Conservation (phyloP, 2,113 vertebrate species). For the Chamaetylas fuelleborni region DNA sequence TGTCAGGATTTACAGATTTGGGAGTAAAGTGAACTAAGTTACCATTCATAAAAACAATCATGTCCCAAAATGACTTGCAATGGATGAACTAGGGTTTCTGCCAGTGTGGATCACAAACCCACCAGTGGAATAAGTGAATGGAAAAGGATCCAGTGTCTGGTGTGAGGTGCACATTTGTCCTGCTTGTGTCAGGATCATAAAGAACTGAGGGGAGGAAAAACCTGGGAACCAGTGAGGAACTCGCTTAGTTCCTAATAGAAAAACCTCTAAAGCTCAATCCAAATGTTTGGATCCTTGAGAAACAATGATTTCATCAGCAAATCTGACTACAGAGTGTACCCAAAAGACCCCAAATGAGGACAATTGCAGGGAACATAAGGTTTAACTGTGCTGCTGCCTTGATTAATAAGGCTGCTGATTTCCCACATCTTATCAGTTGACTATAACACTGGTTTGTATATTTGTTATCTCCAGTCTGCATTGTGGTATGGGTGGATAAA, state of each 20-base stretch:
- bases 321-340: background rate
- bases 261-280: background rate
- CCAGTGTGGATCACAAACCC: background rate
- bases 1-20: background rate
- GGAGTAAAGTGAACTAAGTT: background rate
- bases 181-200: no score
- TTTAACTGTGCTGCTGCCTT: background rate
- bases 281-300: background rate
- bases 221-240: background rate
- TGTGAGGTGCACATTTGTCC: background rate
- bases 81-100: background rate
- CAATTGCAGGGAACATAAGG: background rate
- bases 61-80: background rate
- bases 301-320: background rate
- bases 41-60: background rate
- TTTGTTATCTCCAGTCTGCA: slow-evolving; percentile 35
- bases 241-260: background rate
- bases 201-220: no score
- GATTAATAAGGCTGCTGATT: slow-evolving; percentile 46
- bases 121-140: background rate
- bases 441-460: background rate
- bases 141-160: background rate
- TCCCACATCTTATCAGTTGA: slow-evolving; percentile 30
- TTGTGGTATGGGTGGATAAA: slow-evolving; percentile 47
- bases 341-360: background rate